A percentile compares a stretch with the other conserved stretches of the same genome.
Evolutionary conservation across 2,797 vertebrate genomes (phyloP).

Genomic region (Anguilla pacifica): DNA sequence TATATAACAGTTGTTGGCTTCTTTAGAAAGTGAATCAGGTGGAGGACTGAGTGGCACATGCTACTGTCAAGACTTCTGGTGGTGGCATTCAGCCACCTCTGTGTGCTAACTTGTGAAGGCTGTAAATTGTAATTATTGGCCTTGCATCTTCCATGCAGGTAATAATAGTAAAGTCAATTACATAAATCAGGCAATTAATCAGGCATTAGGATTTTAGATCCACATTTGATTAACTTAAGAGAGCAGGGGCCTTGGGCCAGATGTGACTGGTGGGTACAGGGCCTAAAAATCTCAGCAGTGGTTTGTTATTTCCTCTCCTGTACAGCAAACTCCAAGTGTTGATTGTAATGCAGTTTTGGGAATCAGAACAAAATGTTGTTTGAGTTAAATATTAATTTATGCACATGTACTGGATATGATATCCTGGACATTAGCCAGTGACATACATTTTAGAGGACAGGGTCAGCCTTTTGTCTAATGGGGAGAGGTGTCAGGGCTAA

Average conservation of each 20-base stretch:
- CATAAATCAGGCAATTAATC: constrained; percentile 28
- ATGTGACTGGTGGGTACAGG: constrained; percentile 10
- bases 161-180: constrained; percentile 28
- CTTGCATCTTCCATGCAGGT: constrained; percentile 3
- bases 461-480: constrained; percentile 28
- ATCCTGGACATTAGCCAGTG: constrained; percentile 28
- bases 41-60: constrained; percentile 3
- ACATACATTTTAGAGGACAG: constrained; percentile 26
- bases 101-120: constrained; percentile 15
- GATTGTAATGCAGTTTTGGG: constrained; percentile 37
- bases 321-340: constrained; percentile 4
- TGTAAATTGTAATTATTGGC: constrained; percentile 5
- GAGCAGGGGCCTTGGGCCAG: constrained; percentile 20
- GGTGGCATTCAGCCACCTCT: constrained; percentile 14
- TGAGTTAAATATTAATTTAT: constrained; percentile 34
- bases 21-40: neutral
- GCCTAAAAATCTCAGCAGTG: neutral
- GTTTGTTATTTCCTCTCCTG: constrained; percentile 1
- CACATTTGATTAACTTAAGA: constrained; percentile 33
- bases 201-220: constrained; percentile 30
- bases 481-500: constrained; percentile 30
- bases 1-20: neutral
- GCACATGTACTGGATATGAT: constrained; percentile 25
- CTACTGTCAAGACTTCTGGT: neutral
- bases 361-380: constrained; percentile 36